A percentile compares a stretch with the other conserved stretches of the same genome.
phyloP scores from a whole-genome alignment of 2,113 vertebrate species.

The Copsychus sechellarum region DNA sequence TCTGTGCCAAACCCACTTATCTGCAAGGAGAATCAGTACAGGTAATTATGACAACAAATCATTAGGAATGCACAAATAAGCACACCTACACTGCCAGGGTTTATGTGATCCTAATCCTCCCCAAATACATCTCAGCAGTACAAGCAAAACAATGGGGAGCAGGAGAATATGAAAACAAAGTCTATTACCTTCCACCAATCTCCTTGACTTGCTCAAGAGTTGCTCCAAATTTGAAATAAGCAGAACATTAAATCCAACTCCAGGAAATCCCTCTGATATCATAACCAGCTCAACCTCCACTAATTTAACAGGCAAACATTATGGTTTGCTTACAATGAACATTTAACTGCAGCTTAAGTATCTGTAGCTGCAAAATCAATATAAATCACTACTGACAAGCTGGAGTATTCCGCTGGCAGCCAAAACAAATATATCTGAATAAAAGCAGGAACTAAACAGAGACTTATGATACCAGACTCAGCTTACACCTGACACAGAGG shows the following conservation, averaged over 20 bases:
- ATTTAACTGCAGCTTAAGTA: background rate
- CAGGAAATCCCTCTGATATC: background rate
- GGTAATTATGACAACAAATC: conserved; percentile 34
- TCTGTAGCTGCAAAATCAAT: background rate
- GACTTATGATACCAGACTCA: background rate
- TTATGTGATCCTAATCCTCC: background rate
- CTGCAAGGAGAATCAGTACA: background rate
- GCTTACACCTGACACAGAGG: background rate
- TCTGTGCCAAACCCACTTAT: background rate
- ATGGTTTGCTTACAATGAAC: background rate
- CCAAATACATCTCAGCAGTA: background rate
- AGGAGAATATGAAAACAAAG: background rate
- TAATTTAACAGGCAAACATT: background rate
- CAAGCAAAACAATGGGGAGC: background rate
- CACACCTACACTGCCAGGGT: background rate
- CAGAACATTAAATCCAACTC: background rate
- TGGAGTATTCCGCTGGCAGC: background rate
- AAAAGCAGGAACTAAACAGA: background rate
- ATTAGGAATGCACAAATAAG: background rate
- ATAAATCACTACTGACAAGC: background rate
- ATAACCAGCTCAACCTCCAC: background rate
- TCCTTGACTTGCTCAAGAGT: background rate
- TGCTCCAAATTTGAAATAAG: background rate
- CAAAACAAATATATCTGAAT: background rate
- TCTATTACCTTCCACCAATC: background rate